Evolutionary conservation across 2,888 invertebrate species (phyloP), one percentile per base, ranked within the genome.

Genomic region (Anoncus sp.): DNA sequence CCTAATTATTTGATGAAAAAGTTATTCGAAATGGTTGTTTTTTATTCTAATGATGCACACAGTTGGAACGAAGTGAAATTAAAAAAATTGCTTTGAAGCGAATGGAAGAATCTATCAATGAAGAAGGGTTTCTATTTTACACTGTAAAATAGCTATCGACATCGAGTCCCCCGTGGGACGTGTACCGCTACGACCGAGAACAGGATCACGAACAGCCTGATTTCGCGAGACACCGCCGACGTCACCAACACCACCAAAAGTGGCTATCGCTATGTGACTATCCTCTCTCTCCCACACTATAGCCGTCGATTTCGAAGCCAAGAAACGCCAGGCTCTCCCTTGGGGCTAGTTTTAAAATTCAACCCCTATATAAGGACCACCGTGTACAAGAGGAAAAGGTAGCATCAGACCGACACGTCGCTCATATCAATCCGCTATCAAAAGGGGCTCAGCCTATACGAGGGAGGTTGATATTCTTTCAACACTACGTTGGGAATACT

Each of bases 341-440:
- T 35, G 88, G 85, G 90, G 86, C 85, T 81, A 87, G 89, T 90
- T 91, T 91, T 90, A 91, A 91, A 91, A 91, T 91, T 90, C 90
- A 87, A 85, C 85, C 88, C 88, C 87, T 88, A 89, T 85, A 85
- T 87, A 85, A 84, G 83, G 82, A 84, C 83, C 82, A 82, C 82
- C 79, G 85, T 83, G 83, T 82, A 82, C 77, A 78, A 62, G 66
- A 49, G 40, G 40, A 66, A 59, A 49, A 24, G 40, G 53, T 16
- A 60, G 63, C 24, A 55, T 35, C 31, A 18, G 75, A 74, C 83
- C 84, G 85, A 88, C 87, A 88, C 85, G 88, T 81, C 78, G 78
- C 85, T 89, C 90, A 90, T 91, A 87, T 89, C 90, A 89, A 90
- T 89, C 82, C 80, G 82, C 67, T 20, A 75, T 79, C 62, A 59